Percentiles rank a stretch among this genome's conserved stretches.
phyloP scores from a whole-genome alignment of 2,113 vertebrate species.

The Smithornis capensis region DNA sequence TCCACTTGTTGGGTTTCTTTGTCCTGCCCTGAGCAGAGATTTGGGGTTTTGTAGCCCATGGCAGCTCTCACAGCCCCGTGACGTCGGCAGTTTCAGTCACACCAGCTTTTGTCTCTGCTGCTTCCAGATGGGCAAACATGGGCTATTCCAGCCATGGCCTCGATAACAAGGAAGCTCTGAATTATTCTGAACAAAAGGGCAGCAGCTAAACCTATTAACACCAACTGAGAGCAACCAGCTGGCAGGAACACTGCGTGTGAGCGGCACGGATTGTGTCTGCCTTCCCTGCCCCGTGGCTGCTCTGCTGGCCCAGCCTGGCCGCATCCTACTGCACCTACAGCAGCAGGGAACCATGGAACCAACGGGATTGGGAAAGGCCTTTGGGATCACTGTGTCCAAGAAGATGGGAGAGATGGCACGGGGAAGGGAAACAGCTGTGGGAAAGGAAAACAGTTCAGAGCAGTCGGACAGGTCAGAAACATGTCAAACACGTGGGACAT shows the following conservation, averaged over 20 bases:
- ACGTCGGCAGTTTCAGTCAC: neutral
- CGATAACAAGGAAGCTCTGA: conserved; percentile 37
- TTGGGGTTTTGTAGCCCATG: neutral
- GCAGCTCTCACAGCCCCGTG: neutral
- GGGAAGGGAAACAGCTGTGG: neutral
- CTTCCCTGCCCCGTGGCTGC: rapidly evolving
- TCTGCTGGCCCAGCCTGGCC: neutral
- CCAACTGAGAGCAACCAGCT: neutral
- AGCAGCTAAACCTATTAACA: conserved; percentile 17
- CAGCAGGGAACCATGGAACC: neutral
- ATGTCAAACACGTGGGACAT: neutral
- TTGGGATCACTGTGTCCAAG: neutral
- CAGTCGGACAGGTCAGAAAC: neutral
- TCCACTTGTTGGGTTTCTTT: neutral
- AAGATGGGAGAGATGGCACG: rapidly evolving
- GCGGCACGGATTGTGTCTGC: neutral
- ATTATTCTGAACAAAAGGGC: conserved; percentile 45
- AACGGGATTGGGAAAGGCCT: neutral
- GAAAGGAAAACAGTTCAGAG: neutral
- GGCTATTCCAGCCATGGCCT: neutral
- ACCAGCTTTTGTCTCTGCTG: conserved; percentile 28
- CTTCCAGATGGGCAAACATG: conserved; percentile 32
- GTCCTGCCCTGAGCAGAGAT: neutral
- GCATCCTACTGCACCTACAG: neutral
- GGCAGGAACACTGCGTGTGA: neutral